Conservation (phyloP, 2,113 vertebrate species). For the Mustelus asterias region DNA sequence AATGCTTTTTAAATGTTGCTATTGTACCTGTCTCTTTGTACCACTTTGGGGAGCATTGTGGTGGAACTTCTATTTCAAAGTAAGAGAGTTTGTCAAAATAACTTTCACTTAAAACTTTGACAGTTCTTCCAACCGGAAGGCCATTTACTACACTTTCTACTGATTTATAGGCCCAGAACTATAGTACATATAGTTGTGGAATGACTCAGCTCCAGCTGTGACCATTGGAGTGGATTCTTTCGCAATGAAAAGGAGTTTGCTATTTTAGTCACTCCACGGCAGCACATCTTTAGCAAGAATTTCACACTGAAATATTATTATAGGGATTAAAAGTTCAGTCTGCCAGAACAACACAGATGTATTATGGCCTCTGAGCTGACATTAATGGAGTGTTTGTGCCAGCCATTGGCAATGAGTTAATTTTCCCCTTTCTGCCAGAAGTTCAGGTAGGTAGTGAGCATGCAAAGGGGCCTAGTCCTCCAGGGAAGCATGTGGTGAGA, state of each 20-base stretch:
- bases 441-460: not conserved
- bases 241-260: not conserved
- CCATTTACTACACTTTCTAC: not conserved
- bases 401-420: not conserved
- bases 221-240: constrained; percentile 10
- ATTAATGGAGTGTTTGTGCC: not conserved
- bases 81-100: not conserved
- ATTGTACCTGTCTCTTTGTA: not conserved
- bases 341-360: not conserved
- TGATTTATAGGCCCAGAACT: not conserved
- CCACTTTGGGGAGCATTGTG: not conserved
- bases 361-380: not conserved
- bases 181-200: not conserved
- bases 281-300: not conserved
- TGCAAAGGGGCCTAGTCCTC: not conserved
- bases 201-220: not conserved
- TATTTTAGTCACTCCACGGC: not conserved
- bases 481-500: not conserved
- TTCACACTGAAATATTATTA: constrained; percentile 18
- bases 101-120: not conserved
- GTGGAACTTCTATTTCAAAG: not conserved
- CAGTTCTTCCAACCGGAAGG: not conserved
- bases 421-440: not conserved
- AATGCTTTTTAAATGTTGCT: too few relatives aligned
- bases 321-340: constrained; percentile 13